Percentiles rank a stretch among this genome's conserved stretches.
Evolutionary conservation across 2,888 invertebrate species (phyloP).

Genomic region (Drosophila ezoana): DNA sequence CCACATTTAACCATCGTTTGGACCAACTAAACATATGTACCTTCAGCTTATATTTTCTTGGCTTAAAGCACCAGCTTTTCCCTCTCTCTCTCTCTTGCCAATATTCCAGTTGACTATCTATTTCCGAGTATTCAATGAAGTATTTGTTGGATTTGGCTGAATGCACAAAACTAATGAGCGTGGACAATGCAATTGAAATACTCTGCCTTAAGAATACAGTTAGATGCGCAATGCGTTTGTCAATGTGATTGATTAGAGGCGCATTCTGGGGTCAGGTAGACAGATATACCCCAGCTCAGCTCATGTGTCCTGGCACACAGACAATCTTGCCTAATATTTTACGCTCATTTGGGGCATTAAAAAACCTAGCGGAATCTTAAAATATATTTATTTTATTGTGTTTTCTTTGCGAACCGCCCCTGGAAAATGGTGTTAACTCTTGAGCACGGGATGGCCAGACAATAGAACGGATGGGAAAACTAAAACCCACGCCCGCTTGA

Average conservation of each 20-base stretch:
- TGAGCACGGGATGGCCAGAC: constrained; percentile 45
- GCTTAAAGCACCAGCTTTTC: no score
- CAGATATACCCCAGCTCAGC: constrained; percentile 17
- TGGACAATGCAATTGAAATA: constrained; percentile 30
- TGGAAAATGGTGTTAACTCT: constrained; percentile 68
- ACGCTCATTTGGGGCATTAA: constrained; percentile 77
- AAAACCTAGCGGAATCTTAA: constrained; percentile 57
- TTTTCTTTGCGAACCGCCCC: constrained; percentile 14
- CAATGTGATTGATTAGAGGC: constrained; percentile 67
- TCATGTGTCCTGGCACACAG: constrained; percentile 23
- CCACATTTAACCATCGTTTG: no score
- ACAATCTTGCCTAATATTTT: constrained; percentile 77
- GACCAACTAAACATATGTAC: no score
- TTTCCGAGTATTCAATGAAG: background rate
- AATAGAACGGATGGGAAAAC: constrained; percentile 69
- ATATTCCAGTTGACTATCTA: background rate
- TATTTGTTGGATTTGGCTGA: constrained; percentile 23
- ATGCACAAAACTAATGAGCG: constrained; percentile 27
- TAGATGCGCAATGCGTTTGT: constrained; percentile 34
- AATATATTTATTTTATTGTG: constrained; percentile 13
- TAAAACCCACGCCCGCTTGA: constrained; percentile 75
- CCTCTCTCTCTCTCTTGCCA: no score
- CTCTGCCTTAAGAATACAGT: constrained; percentile 25
- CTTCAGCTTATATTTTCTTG: no score
- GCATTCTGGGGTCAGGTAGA: constrained; percentile 44